Percentiles rank a stretch among this genome's conserved stretches.
Conservation (phyloP, 2,888 invertebrate species). For the Drosophila pseudotakahashii region DNA sequence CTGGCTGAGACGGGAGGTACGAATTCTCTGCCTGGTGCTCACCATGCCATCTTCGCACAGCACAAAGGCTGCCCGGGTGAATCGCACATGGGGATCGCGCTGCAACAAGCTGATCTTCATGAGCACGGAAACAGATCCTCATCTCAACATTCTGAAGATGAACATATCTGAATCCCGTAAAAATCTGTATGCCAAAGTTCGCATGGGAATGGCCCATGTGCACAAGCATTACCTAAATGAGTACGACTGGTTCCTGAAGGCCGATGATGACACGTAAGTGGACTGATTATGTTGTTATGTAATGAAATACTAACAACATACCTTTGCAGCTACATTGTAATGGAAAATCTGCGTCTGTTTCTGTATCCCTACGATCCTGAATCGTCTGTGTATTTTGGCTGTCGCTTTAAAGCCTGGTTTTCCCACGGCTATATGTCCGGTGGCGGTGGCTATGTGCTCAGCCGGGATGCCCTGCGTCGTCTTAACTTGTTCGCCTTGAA, state of each 20-base stretch:
- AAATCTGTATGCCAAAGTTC: slow-evolving; percentile 97
- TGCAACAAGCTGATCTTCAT: slow-evolving; percentile 95
- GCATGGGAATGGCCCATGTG: slow-evolving; percentile 94
- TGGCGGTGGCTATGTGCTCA: slow-evolving; percentile 96
- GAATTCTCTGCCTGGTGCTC: slow-evolving; percentile 98
- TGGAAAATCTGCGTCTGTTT: slow-evolving; percentile 97
- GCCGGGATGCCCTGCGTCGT: slow-evolving; percentile 90
- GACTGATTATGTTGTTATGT: fast-evolving
- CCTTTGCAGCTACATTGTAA: slow-evolving; percentile 91
- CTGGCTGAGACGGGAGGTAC: slow-evolving; percentile 89
- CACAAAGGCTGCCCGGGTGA: slow-evolving; percentile 94
- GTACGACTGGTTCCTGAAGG: slow-evolving; percentile 98
- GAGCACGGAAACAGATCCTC: slow-evolving; percentile 89
- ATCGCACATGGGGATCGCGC: slow-evolving; percentile 96
- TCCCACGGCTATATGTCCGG: slow-evolving; percentile 94
- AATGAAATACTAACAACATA: too few relatives aligned
- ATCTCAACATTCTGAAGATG: slow-evolving; percentile 90
- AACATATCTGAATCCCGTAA: slow-evolving; percentile 94
- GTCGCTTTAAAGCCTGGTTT: slow-evolving; percentile 91
- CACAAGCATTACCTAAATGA: slow-evolving; percentile 92
- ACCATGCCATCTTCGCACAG: slow-evolving; percentile 95
- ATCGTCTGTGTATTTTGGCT: slow-evolving; percentile 94
- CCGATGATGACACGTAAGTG: slow-evolving; percentile 98
- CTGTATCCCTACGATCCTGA: slow-evolving; percentile 89
- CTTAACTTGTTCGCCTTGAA: slow-evolving; percentile 91